phyloP scores from a whole-genome alignment of 2,888 invertebrate genomes.

The Hipparchia sbordonii region DNA sequence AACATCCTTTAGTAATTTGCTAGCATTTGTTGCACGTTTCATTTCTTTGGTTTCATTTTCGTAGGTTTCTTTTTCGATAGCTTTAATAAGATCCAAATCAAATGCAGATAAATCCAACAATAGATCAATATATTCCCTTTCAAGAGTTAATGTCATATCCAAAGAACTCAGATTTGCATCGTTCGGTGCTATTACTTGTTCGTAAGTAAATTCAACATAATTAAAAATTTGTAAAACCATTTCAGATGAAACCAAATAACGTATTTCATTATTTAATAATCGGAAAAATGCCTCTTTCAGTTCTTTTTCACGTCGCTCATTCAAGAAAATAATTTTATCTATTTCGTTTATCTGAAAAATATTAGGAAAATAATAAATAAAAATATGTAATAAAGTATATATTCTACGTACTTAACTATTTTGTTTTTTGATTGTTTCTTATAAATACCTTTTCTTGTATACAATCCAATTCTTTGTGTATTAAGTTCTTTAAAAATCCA shows the following conservation, averaged over 20 bases:
- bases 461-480: slow-evolving; percentile 60
- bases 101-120: slow-evolving; percentile 69
- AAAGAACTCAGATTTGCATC: slow-evolving; percentile 82
- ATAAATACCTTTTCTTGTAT: slow-evolving; percentile 63
- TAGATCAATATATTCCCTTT: slow-evolving; percentile 74
- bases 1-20: slow-evolving; percentile 67
- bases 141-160: slow-evolving; percentile 84
- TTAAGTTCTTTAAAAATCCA: slow-evolving; percentile 54
- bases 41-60: slow-evolving; percentile 59
- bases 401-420: not conserved
- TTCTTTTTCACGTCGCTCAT: slow-evolving; percentile 63
- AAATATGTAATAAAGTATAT: not conserved
- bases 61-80: slow-evolving; percentile 69
- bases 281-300: slow-evolving; percentile 66
- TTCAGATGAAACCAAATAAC: slow-evolving; percentile 81
- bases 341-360: slow-evolving; percentile 61
- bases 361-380: slow-evolving; percentile 2
- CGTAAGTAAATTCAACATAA: slow-evolving; percentile 86
- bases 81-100: slow-evolving; percentile 64
- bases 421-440: not conserved
- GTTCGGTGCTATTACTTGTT: slow-evolving; percentile 83
- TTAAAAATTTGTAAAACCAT: slow-evolving; percentile 83
- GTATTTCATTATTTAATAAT: slow-evolving; percentile 72
- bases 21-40: slow-evolving; percentile 64
- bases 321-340: slow-evolving; percentile 59